Evolutionary conservation across 2,113 vertebrate genomes (phyloP).

Genomic region (Pterophyllum scalare): DNA sequence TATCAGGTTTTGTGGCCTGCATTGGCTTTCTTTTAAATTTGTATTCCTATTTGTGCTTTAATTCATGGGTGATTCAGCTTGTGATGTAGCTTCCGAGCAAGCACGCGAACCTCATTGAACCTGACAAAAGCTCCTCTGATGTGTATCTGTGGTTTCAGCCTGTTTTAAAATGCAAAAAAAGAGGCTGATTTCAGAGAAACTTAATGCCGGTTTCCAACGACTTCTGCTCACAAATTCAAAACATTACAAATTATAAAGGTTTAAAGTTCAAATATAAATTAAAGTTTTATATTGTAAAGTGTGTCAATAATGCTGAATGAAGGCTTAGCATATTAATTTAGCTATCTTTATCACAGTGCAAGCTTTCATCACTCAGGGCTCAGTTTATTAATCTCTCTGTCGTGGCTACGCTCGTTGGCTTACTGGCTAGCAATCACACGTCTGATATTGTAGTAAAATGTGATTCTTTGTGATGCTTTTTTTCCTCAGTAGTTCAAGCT

Average conservation of each 20-base stretch:
- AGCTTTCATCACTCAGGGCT: conserved; percentile 43
- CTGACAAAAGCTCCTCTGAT: not conserved
- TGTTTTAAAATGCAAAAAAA: not conserved
- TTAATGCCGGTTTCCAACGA: conserved; percentile 1
- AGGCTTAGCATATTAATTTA: conserved; percentile 27
- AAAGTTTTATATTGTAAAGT: conserved; percentile 27
- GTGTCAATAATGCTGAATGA: conserved; percentile 16
- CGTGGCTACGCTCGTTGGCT: conserved; percentile 33
- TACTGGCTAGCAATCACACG: conserved; percentile 49
- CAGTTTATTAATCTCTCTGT: conserved; percentile 39
- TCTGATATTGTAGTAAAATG: conserved; percentile 37
- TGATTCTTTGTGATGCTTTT: conserved; percentile 30
- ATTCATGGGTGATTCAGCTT: conserved; percentile 45
- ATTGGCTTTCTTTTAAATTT: conserved; percentile 38
- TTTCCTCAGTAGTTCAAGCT: conserved; percentile 15
- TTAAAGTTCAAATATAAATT: conserved; percentile 27
- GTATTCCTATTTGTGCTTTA: conserved; percentile 63
- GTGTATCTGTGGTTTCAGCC: not conserved
- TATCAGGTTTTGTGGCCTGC: conserved; percentile 10
- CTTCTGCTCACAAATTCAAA: conserved; percentile 33
- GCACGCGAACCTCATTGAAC: conserved; percentile 50
- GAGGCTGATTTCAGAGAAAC: conserved; percentile 33
- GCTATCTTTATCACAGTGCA: conserved; percentile 38
- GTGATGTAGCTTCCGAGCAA: conserved; percentile 13
- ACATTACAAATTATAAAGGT: conserved; percentile 31